Conservation (phyloP, 2,888 invertebrate species). For the Tanypteryx hageni region DNA sequence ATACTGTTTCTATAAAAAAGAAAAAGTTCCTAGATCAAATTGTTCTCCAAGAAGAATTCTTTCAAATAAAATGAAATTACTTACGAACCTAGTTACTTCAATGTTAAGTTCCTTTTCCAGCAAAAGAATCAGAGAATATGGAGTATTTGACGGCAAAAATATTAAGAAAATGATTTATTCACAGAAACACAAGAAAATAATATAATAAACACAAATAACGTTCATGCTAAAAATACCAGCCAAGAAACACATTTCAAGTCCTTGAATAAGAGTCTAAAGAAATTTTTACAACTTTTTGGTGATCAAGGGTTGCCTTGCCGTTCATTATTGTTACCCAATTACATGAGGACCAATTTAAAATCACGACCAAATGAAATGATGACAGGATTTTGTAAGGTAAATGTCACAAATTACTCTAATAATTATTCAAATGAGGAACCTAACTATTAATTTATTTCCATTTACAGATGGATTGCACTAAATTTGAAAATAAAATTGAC, state of each 20-base stretch:
- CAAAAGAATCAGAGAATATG: not conserved
- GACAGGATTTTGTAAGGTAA: slow-evolving; percentile 78
- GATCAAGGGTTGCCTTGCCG: slow-evolving; percentile 79
- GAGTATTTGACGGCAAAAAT: not conserved
- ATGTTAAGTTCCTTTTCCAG: not conserved
- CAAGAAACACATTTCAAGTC: slow-evolving; percentile 58
- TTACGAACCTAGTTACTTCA: too few species aligned
- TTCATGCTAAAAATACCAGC: not conserved
- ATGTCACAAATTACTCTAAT: not conserved
- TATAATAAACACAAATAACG: not conserved
- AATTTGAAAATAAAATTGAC: not conserved
- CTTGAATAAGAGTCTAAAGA: not conserved
- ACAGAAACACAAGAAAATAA: slow-evolving; percentile 4
- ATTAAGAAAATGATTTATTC: not conserved
- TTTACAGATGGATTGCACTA: not conserved
- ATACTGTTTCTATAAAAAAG: too few species aligned
- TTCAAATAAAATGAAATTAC: too few species aligned
- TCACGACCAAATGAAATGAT: slow-evolving; percentile 78
- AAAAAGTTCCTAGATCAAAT: too few species aligned
- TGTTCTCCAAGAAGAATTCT: too few species aligned
- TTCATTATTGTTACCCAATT: slow-evolving; percentile 77
- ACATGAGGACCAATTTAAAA: slow-evolving; percentile 73
- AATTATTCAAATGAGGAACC: not conserved
- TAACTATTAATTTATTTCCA: not conserved
- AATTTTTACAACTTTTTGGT: slow-evolving; percentile 74